Conservation (phyloP, 2,888 invertebrate genomes). For the Xestoiulus laeticollis region DNA sequence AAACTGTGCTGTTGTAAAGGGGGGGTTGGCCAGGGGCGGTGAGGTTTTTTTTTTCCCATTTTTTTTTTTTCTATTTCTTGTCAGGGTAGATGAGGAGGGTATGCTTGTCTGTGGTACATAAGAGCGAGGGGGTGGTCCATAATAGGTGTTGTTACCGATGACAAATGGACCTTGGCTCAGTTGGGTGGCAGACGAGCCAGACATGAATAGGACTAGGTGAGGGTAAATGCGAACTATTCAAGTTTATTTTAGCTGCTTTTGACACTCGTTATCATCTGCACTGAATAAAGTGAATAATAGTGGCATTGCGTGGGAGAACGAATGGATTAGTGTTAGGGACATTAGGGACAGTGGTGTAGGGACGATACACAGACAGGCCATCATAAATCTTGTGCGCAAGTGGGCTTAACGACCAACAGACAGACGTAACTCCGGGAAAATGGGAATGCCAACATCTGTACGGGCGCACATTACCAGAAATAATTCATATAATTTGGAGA, state of each 20-base stretch:
- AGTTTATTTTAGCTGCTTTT: slow-evolving; percentile 26
- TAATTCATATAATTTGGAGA: slow-evolving; percentile 18
- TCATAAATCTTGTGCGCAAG: slow-evolving; percentile 8
- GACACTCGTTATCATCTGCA: slow-evolving; percentile 18
- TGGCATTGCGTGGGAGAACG: slow-evolving; percentile 26
- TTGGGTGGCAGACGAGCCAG: slow-evolving; percentile 26
- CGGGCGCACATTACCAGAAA: slow-evolving; percentile 26
- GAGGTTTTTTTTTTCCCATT: background rate
- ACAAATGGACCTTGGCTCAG: slow-evolving; percentile 26
- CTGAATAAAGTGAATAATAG: slow-evolving; percentile 26
- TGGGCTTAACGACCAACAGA: slow-evolving; percentile 26
- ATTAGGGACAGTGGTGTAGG: background rate
- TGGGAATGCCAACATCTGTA: slow-evolving; percentile 26
- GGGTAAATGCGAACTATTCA: slow-evolving; percentile 13
- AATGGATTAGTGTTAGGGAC: slow-evolving; percentile 2
- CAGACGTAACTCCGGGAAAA: slow-evolving; percentile 26
- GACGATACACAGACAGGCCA: slow-evolving; percentile 26
- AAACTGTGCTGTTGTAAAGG: background rate
- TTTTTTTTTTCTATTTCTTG: background rate
- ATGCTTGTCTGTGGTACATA: background rate
- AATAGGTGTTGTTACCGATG: slow-evolving; percentile 19
- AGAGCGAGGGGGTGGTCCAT: slow-evolving; percentile 19
- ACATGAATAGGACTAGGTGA: slow-evolving; percentile 26
- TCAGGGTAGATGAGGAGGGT: slow-evolving; percentile 26
- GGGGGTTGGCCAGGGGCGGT: slow-evolving; percentile 24